Evolutionary conservation across 2,888 invertebrate genomes (phyloP).

Genomic region (Eudasyphora cyanicolor): DNA sequence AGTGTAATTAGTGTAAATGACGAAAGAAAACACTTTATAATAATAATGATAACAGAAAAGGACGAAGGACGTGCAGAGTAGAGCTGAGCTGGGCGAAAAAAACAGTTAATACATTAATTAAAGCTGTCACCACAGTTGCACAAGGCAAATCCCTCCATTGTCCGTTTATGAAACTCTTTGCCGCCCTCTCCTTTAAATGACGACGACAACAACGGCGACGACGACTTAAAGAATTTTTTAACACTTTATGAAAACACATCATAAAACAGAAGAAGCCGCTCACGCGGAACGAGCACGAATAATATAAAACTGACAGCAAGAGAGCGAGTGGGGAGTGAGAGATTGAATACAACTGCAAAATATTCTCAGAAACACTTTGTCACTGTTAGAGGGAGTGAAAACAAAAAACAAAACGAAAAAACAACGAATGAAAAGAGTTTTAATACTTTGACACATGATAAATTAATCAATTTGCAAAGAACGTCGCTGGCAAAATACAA

Average conservation of each 20-base stretch:
- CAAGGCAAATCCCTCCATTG: no score
- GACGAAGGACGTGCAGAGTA: neutral
- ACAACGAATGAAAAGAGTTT: slow-evolving; percentile 46
- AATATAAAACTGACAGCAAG: neutral
- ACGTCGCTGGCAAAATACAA: neutral
- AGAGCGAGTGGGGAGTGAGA: neutral
- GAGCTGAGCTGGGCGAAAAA: neutral
- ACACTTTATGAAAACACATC: slow-evolving; percentile 49
- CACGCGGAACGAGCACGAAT: neutral
- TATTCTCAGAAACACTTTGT: neutral
- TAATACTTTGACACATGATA: slow-evolving; percentile 61
- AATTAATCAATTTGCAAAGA: slow-evolving; percentile 53
- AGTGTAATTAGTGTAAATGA: slow-evolving; percentile 26
- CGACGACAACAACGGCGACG: no score
- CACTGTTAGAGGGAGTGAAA: neutral
- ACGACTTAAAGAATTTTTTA: slow-evolving; percentile 1
- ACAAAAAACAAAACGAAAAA: no score
- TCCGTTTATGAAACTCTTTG: no score
- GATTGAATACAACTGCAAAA: neutral
- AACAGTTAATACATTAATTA: slow-evolving; percentile 51
- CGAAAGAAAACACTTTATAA: slow-evolving; percentile 27
- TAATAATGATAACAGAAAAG: slow-evolving; percentile 9
- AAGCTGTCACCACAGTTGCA: slow-evolving; percentile 56
- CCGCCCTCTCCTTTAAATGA: neutral
- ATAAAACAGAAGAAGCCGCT: neutral